Conservation (phyloP, 2,113 vertebrate species). For the Cheilinus undulatus region DNA sequence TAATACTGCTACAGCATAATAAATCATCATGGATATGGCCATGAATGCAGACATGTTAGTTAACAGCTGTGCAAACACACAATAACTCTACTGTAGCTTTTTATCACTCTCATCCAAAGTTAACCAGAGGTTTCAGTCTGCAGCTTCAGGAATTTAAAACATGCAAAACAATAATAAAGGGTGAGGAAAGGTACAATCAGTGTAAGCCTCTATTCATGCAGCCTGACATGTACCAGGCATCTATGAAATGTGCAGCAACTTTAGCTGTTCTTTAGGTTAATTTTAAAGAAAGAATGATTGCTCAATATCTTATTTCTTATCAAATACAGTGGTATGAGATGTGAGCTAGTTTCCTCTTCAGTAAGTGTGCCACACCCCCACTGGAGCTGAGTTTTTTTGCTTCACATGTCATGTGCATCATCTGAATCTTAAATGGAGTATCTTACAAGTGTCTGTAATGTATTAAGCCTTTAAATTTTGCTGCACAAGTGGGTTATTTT, state of each 20-base stretch:
- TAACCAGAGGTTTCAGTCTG: background rate
- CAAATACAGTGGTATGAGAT: background rate
- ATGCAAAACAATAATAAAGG: constrained; percentile 5
- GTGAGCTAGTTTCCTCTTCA: background rate
- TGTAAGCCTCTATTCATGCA: background rate
- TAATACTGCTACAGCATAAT: background rate
- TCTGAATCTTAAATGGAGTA: background rate
- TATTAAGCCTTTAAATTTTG: background rate
- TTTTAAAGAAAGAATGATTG: background rate
- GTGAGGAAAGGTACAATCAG: background rate
- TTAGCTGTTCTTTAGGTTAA: background rate
- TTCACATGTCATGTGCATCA: background rate
- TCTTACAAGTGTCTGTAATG: background rate
- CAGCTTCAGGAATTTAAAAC: constrained; percentile 5
- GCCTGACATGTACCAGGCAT: background rate
- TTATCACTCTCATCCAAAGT: background rate
- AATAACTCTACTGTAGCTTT: background rate
- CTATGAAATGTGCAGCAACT: too few species aligned
- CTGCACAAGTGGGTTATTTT: too few species aligned
- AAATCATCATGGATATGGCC: background rate
- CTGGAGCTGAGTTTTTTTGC: background rate
- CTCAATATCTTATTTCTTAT: background rate
- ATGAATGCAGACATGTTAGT: background rate
- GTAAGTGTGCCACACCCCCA: constrained; percentile 8
- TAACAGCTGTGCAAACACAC: constrained; percentile 6